These are phyloP conservation scores for human DNA, from an alignment of 2,113 vertebrate species.

Conservation along the genomic window DNA sequence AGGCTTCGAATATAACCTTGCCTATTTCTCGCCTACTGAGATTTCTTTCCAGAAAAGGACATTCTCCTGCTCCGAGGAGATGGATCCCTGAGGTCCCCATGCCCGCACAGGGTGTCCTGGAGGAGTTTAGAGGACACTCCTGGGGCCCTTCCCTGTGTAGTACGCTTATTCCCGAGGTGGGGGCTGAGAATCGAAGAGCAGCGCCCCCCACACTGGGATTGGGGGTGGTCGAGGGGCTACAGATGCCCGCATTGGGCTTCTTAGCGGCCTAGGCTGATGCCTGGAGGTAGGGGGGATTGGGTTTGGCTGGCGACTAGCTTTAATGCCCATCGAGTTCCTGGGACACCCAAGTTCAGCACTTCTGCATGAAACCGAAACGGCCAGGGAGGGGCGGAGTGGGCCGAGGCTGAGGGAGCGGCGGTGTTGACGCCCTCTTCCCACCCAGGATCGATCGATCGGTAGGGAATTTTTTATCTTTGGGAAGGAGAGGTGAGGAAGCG, in stretches of 20 bases:
- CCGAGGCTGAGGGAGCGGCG: too few species aligned
- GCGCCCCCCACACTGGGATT: not conserved
- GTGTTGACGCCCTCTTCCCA: not conserved
- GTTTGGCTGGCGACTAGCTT: not conserved
- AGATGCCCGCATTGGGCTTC: not conserved
- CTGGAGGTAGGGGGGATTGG: not conserved
- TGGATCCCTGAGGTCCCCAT: not conserved
- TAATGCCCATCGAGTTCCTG: not conserved
- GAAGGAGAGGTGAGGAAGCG: not conserved
- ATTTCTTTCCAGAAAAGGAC: conserved; percentile 20
- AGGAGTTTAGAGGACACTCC: not conserved
- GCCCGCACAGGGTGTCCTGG: not conserved
- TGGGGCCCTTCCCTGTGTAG: not conserved
- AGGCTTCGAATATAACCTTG: not conserved
- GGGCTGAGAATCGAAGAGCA: not conserved
- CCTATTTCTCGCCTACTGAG: conserved; percentile 17
- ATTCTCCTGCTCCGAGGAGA: not conserved
- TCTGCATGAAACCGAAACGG: not conserved
- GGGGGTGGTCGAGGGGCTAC: not conserved
- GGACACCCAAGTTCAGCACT: not conserved
- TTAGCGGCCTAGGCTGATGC: not conserved
- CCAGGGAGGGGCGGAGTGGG: accelerated
- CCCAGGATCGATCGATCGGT: not conserved
- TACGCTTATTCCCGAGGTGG: not conserved
- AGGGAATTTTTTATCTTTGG: not conserved